A percentile compares a stretch with the other conserved stretches of the same genome.
Conservation (phyloP, 2,888 invertebrate species). For the Odontothrips loti region DNA sequence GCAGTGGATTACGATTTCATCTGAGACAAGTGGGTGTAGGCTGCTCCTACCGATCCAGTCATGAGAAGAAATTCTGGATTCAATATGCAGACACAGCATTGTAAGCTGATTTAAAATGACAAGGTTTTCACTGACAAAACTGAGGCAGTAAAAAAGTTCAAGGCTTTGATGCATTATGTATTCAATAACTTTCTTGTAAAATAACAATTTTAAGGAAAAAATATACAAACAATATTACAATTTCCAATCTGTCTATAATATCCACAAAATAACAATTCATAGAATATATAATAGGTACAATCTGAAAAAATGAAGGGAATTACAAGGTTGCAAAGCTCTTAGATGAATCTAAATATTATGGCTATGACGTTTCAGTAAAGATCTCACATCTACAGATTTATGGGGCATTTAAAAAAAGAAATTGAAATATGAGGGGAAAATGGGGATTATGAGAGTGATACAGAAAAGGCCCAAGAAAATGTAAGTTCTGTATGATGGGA, state of each 20-base stretch:
- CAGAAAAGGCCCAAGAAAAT: background rate
- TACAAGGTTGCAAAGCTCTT: background rate
- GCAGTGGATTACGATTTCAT: no score
- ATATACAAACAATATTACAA: background rate
- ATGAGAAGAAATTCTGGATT: background rate
- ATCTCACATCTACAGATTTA: background rate
- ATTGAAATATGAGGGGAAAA: background rate
- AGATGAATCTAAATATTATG: background rate
- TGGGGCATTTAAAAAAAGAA: no score
- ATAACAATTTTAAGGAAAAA: background rate
- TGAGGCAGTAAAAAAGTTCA: background rate
- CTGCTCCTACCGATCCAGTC: background rate
- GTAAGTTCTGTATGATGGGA: background rate
- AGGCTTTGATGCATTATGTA: background rate
- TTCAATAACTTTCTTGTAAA: background rate
- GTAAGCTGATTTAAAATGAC: background rate
- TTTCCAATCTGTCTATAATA: background rate
- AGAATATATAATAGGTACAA: conserved; percentile 11
- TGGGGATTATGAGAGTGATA: background rate
- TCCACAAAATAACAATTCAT: background rate
- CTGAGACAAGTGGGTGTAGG: no score
- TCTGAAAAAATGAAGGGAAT: background rate
- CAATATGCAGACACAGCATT: background rate
- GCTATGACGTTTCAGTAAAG: background rate
- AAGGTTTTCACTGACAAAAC: no score